Conservation (phyloP, 2,888 invertebrate species). For the Synanthedon andrenaeformis region DNA sequence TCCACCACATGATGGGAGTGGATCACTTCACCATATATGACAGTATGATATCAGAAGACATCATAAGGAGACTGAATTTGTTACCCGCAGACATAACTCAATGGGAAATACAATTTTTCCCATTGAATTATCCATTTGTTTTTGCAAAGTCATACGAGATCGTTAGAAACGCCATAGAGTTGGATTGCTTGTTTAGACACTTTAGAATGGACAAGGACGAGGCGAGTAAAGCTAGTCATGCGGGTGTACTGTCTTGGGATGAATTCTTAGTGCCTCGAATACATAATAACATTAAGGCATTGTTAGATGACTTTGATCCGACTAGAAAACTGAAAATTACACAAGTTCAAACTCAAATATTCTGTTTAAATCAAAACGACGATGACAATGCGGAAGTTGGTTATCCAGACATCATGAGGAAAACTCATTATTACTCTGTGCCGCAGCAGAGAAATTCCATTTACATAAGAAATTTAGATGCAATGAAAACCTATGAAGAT, state of each 20-base stretch:
- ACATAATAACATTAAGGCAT: constrained; percentile 63
- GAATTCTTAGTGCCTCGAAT: constrained; percentile 75
- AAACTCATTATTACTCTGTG: constrained; percentile 52
- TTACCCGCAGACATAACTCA: constrained; percentile 58
- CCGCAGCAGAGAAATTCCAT: constrained; percentile 30
- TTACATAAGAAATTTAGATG: constrained; percentile 50
- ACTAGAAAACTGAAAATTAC: constrained; percentile 41
- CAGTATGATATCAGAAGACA: constrained; percentile 64
- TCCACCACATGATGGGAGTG: constrained; percentile 75
- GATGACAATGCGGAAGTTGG: constrained; percentile 54
- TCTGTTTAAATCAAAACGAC: constrained; percentile 57
- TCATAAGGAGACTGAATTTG: constrained; percentile 53
- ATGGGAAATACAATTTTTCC: constrained; percentile 70
- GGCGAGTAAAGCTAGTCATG: constrained; percentile 59
- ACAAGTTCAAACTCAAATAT: constrained; percentile 39
- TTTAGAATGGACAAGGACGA: constrained; percentile 64
- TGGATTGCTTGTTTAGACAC: constrained; percentile 76
- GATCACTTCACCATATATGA: constrained; percentile 76
- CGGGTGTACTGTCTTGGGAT: constrained; percentile 72
- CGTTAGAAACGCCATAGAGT: constrained; percentile 66
- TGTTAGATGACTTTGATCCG: constrained; percentile 66
- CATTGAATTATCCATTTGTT: constrained; percentile 76
- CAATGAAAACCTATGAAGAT: constrained; percentile 55
- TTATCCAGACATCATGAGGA: constrained; percentile 55
- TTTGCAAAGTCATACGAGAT: constrained; percentile 59